Conservation (phyloP, 2,888 invertebrate genomes). For the Rotaria magnacalcarata region DNA sequence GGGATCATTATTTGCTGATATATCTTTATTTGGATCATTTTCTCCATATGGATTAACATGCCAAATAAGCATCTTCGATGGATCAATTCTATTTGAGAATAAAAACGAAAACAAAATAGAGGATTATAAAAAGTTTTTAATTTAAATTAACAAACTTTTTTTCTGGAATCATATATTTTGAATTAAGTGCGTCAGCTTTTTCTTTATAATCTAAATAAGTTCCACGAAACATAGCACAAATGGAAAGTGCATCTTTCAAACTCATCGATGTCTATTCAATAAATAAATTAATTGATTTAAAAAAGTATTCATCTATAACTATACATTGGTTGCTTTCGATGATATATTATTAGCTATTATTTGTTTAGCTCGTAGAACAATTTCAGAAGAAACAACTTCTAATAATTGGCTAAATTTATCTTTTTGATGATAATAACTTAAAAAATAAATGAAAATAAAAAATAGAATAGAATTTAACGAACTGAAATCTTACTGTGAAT, state of each 20-base stretch:
- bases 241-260: conserved; percentile 56
- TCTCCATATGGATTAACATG: conserved; percentile 41
- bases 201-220: conserved; percentile 59
- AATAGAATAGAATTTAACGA: conserved; percentile 54
- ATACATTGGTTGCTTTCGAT: conserved; percentile 56
- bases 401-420: conserved; percentile 56
- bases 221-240: conserved; percentile 59
- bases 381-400: conserved; percentile 56
- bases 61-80: conserved; percentile 42
- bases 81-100: conserved; percentile 32
- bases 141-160: conserved; percentile 50
- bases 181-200: conserved; percentile 57
- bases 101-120: neutral
- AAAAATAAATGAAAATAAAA: conserved; percentile 49
- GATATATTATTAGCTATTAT: conserved; percentile 57
- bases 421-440: conserved; percentile 57
- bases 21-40: conserved; percentile 48
- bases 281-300: neutral
- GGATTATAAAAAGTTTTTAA: no score
- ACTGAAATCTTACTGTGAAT: conserved; percentile 46
- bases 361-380: conserved; percentile 57
- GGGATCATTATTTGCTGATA: conserved; percentile 50
- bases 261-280: conserved; percentile 55
- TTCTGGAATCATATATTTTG: conserved; percentile 56
- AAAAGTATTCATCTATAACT: neutral